Conservation (phyloP, 2,888 invertebrate species). For the Selenia dentaria region DNA sequence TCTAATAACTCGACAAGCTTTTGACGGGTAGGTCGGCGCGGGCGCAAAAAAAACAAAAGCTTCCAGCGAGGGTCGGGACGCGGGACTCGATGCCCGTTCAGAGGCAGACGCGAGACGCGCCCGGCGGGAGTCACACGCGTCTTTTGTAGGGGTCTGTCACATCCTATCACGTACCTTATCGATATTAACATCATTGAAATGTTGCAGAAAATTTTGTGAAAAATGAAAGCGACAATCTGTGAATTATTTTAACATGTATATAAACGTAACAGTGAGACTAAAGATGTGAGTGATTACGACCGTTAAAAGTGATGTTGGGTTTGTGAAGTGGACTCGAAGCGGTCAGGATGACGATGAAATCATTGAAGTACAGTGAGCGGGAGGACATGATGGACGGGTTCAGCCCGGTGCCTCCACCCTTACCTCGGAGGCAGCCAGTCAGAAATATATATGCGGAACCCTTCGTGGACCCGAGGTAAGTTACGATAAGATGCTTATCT, state of each 20-base stretch:
- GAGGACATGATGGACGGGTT: slow-evolving; percentile 83
- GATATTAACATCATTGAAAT: slow-evolving; percentile 9
- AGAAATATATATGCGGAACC: slow-evolving; percentile 88
- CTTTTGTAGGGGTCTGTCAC: slow-evolving; percentile 20
- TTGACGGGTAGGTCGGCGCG: slow-evolving; percentile 81
- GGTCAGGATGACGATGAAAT: slow-evolving; percentile 86
- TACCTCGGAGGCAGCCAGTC: slow-evolving; percentile 85
- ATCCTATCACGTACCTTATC: slow-evolving; percentile 8
- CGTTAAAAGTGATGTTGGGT: slow-evolving; percentile 63
- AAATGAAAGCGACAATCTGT: slow-evolving; percentile 46
- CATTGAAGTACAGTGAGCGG: slow-evolving; percentile 82
- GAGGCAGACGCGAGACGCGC: slow-evolving; percentile 33
- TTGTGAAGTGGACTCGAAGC: slow-evolving; percentile 70
- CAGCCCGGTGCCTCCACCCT: slow-evolving; percentile 86
- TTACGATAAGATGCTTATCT: slow-evolving; percentile 28
- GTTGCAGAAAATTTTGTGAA: slow-evolving; percentile 27
- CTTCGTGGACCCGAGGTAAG: slow-evolving; percentile 86
- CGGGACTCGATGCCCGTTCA: slow-evolving; percentile 42
- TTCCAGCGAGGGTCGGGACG: slow-evolving; percentile 76
- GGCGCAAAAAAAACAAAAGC: slow-evolving; percentile 77
- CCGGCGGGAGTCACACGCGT: slow-evolving; percentile 39
- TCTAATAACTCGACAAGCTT: slow-evolving; percentile 82
- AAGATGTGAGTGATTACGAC: slow-evolving; percentile 73
- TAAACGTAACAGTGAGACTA: slow-evolving; percentile 54
- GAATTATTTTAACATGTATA: slow-evolving; percentile 44